Evolutionary conservation across 2,113 vertebrate genomes (phyloP), one percentile per base, ranked within the genome.

Genomic region (Podiceps cristatus): DNA sequence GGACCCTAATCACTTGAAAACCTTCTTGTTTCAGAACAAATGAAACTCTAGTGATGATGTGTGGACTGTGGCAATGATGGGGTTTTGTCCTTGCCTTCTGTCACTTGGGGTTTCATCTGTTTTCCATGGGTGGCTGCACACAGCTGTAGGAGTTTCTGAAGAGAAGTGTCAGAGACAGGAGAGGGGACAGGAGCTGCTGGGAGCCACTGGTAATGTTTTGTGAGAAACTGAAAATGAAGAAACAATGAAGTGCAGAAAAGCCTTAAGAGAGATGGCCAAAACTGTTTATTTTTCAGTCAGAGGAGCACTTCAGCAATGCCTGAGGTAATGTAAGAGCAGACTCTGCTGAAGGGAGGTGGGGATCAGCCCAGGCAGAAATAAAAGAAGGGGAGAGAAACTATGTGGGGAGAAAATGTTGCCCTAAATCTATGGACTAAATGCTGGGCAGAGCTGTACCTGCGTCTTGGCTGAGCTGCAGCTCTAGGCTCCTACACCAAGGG

Each of bases 401-500:
- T 2, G 2, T 37, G 25, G 42, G 37, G 63, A 67, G 78, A 37
- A 86, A 85, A 60, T 2, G 0, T 42, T 0, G 0, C 47, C 72
- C 33, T 63, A 27, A 63, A 67, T 60, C 24, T n/a, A 0, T 23
- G 35, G 44, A 27, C n/a, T n/a, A 49, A 86, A 35, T 18, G 29
- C 24, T 59, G 92, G 13, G 16, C 59, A 53, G 49, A 62, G 49
- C 53, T 86, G 44, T 59, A 18, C 47, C 55, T 80, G 37, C 3
- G 7, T 23, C 59, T 74, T 83, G 37, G 28, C 4, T 52, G n/a
- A 76, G 47, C 75, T 83, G 63, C 33, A 56, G 31, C 35, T 62
- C 77, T 29, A 28, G 75, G 33, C 60, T 60, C 29, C 53, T 79
- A 0, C 0, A 2, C 35, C 10, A 2, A 42, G 56, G 25, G 52